Conservation (phyloP, 2,888 invertebrate species). For the Noctua pronuba region DNA sequence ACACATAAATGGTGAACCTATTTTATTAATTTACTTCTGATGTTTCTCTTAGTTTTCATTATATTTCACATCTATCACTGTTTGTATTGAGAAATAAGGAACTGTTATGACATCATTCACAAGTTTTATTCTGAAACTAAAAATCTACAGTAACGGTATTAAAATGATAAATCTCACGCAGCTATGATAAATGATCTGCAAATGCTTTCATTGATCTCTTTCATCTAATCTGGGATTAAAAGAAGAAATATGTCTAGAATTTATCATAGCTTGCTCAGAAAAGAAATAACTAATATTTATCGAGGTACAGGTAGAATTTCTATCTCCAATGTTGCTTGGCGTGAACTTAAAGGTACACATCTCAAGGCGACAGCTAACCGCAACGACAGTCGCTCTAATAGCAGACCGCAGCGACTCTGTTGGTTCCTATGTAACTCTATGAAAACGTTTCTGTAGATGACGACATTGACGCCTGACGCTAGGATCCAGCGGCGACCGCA, state of each 20-base stretch:
- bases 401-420: not conserved
- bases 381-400: not conserved
- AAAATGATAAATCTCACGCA: constrained; percentile 40
- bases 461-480: not conserved
- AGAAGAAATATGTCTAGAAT: constrained; percentile 40
- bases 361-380: not conserved
- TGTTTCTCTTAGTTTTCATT: not conserved
- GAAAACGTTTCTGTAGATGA: not conserved
- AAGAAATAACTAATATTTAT: not conserved
- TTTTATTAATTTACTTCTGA: constrained; percentile 14
- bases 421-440: not conserved
- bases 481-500: too few relatives aligned
- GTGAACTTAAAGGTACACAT: not conserved
- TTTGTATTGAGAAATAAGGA: constrained; percentile 7
- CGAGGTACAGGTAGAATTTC: not conserved
- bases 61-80: not conserved
- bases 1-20: not conserved
- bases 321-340: not conserved
- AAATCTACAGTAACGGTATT: constrained; percentile 18
- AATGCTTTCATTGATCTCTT: constrained; percentile 43
- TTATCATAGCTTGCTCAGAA: constrained; percentile 24
- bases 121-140: constrained; percentile 32
- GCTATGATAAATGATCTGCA: constrained; percentile 45
- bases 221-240: constrained; percentile 49
- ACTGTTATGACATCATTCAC: not conserved